Percentiles rank a stretch among this genome's conserved stretches.
Conservation (phyloP, 2,888 invertebrate species). For the Aspidapion aeneum region DNA sequence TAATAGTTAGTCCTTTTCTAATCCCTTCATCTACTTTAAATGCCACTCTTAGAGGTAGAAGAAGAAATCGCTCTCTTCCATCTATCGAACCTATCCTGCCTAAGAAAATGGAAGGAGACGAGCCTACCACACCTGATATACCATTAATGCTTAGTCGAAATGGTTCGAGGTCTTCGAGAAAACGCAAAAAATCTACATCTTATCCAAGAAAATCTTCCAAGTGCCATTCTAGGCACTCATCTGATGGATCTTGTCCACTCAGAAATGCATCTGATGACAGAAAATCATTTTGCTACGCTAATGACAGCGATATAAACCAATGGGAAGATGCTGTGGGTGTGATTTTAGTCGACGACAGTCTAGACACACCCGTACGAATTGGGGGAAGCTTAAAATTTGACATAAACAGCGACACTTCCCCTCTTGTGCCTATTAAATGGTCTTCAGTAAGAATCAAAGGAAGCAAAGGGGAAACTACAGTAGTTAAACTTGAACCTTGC, state of each 20-base stretch:
- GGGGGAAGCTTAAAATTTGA: conserved; percentile 46
- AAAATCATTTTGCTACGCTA: neutral
- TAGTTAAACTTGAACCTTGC: conserved; percentile 63
- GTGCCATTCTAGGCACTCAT: neutral
- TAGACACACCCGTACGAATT: conserved; percentile 24
- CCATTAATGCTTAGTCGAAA: neutral
- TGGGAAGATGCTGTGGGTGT: neutral
- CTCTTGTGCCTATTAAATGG: conserved; percentile 54
- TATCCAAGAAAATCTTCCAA: neutral
- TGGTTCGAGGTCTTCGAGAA: neutral
- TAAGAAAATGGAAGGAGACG: neutral
- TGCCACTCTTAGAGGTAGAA: neutral
- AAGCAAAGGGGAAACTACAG: conserved; percentile 60
- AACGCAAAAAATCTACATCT: neutral
- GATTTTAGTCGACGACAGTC: conserved; percentile 19
- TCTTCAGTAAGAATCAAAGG: conserved; percentile 63
- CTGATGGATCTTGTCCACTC: neutral
- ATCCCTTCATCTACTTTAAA: neutral
- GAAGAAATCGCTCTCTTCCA: neutral
- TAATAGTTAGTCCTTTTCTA: neutral
- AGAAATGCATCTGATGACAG: neutral
- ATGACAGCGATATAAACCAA: neutral
- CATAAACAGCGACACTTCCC: conserved; percentile 42
- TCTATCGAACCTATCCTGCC: neutral
- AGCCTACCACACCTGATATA: neutral